Conservation (phyloP, 1,140 invertebrate species). For the Habropoda laboriosa region DNA sequence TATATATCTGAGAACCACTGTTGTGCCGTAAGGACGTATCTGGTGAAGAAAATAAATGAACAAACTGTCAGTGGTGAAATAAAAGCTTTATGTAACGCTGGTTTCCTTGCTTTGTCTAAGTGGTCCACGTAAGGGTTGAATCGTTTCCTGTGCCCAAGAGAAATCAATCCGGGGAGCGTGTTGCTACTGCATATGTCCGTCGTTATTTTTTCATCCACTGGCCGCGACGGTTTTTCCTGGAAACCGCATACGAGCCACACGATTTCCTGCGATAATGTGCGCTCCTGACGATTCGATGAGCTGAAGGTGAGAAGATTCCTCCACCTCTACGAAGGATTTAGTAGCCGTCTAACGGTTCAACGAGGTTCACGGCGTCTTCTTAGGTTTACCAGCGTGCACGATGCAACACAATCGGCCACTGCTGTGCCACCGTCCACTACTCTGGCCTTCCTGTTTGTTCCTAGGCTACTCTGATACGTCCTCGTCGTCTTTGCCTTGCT, state of each 20-base stretch:
- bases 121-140: constrained; percentile 23
- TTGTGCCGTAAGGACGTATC: too few relatives aligned
- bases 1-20: too few relatives aligned
- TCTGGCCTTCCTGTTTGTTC: constrained; percentile 16
- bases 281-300: constrained; percentile 45
- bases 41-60: too few relatives aligned
- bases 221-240: constrained; percentile 25
- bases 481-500: background rate
- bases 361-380: constrained; percentile 14
- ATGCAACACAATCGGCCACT: constrained; percentile 36
- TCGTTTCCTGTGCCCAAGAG: constrained; percentile 3
- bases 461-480: background rate
- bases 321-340: background rate
- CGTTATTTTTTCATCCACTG: background rate
- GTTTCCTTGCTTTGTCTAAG: background rate
- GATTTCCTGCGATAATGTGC: constrained; percentile 37
- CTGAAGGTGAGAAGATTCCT: constrained; percentile 8
- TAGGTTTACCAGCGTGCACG: constrained; percentile 22
- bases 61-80: too few relatives aligned
- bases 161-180: constrained; percentile 33
- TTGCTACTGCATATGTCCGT: too few relatives aligned
- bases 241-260: constrained; percentile 27
- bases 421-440: background rate
- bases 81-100: constrained; percentile 17
- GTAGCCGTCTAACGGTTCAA: constrained; percentile 35